Base-by-base conservation (phyloP, 2,797 vertebrate species). In the Kryptopterus vitreolus region DNA sequence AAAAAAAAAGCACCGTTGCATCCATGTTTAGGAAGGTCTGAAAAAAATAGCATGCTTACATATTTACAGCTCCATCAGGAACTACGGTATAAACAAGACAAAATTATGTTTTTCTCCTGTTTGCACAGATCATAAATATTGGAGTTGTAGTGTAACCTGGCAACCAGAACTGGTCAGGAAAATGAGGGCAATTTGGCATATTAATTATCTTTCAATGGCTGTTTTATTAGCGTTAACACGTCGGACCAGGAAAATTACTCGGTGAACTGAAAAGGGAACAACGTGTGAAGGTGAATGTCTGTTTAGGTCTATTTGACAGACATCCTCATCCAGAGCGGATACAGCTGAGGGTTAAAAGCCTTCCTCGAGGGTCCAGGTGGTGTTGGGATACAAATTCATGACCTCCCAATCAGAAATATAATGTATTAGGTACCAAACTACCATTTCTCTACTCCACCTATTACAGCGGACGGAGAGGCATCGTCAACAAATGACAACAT, bases 111-210 rank as follows among this genome's bases (percentile, higher is more conserved):
- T 83, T 72, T 31, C 33, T n/a, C 72, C 58, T 72, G 76, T 85
- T 82, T 79, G 81, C 53, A 76, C 79, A 83, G 59, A 43, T 43
- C 58, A 48, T 66, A 79, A 72, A 81, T 81, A 76, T 58, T 77
- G 58, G 66, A 33, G 66, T 15, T 33, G 43, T 77, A 35, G 1
- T 71, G 38, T 65, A 50, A 33, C 72, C 65, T 22, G 57, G 58
- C 63, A 85, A 65, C 31, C 35, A 71, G 57, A 81, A 31, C 58
- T 16, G 12, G 66, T 35, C 70, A 61, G 72, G n/a, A 78, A 68
- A 6, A 83, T 59, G 11, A 55, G 71, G 9, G 65, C 13, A 33
- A 10, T 33, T 33, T 20, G 31, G 31, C 18, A 62, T 10, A 43
- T 22, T 65, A n/a, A 43, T 22, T 65, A n/a, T 12, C 4, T 55